Evolutionary conservation across 1,140 invertebrate species (phyloP).

Genomic region (Micrasema minimum): DNA sequence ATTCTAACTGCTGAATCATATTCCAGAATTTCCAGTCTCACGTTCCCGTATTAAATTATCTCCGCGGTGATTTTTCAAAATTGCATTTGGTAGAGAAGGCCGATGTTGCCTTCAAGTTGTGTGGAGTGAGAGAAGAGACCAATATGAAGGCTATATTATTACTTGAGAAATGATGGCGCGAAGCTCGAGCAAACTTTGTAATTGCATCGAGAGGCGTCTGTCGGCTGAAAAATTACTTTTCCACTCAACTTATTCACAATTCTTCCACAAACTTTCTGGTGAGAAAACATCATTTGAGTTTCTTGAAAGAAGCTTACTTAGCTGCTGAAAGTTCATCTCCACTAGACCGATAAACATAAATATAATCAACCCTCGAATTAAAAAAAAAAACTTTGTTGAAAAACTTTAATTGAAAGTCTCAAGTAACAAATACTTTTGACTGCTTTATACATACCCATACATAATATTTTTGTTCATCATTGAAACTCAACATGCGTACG

Average conservation of each 20-base stretch:
- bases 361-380: too few species aligned
- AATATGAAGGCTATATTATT: conserved; percentile 3
- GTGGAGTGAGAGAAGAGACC: too few species aligned
- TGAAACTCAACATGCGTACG: too few species aligned
- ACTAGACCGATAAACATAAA: too few species aligned
- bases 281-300: too few species aligned
- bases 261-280: not conserved
- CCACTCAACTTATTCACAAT: conserved; percentile 15
- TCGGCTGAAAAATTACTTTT: conserved; percentile 33
- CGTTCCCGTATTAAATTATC: conserved; percentile 4
- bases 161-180: conserved; percentile 24
- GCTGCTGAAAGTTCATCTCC: too few species aligned
- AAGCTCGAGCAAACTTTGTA: conserved; percentile 16
- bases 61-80: conserved; percentile 29
- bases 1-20: not conserved
- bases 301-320: too few species aligned
- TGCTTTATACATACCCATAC: too few species aligned
- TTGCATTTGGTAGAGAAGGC: conserved; percentile 15
- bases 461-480: too few species aligned
- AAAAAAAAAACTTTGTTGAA: too few species aligned
- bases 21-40: conserved; percentile 10
- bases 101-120: not conserved
- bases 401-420: too few species aligned
- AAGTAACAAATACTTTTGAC: too few species aligned
- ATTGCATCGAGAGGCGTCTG: conserved; percentile 26